Evolutionary conservation across 2,888 invertebrate species (phyloP), one percentile per base, ranked within the genome.

Genomic region (Dryobotodes eremita): DNA sequence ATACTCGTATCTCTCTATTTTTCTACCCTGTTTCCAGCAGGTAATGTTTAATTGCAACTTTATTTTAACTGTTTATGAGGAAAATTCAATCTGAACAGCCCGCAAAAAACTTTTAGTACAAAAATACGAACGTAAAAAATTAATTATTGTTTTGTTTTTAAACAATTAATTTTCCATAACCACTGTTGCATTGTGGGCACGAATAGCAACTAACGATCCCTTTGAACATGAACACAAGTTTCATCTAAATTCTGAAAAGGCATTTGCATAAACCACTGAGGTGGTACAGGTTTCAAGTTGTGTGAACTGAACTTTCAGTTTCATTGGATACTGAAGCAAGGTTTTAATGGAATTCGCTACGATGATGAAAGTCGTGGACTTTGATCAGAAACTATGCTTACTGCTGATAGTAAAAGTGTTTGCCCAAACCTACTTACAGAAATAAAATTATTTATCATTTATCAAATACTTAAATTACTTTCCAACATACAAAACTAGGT

Each of bases 21-120:
- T 57, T 10, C n/a, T 17, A 13, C 10, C 48, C 20, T 5, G 26
- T 31, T 78, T 50, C 57, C 26, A 62, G 53, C 57, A 48, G 61
- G 31, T 57, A 50, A 87, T 79, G 78, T 89, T 86, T 91, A 77
- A 90, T 90, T 90, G 88, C 85, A 89, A 48, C 13, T 8, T 26
- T 20, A 13, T 20, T 50, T 48, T 31, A 26, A 48, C 4, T 68
- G 88, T 90, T 90, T 88, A 88, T 77, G 76, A 80, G 74, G 26
- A 59, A 66, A 78, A 80, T 75, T 71, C 66, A 72, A 79, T 75
- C 59, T 42, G 53, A 71, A 57, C 46, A 53, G 31, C 17, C 5
- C 57, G 46, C 13, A 48, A 65, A 46, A 57, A 36, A 15, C 26
- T 71, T 13, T 72, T 8, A 31, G 31, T 62, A 23, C 6, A 53